phyloP scores from a whole-genome alignment of 2,797 vertebrate species.

The Eutrigla gurnardus region DNA sequence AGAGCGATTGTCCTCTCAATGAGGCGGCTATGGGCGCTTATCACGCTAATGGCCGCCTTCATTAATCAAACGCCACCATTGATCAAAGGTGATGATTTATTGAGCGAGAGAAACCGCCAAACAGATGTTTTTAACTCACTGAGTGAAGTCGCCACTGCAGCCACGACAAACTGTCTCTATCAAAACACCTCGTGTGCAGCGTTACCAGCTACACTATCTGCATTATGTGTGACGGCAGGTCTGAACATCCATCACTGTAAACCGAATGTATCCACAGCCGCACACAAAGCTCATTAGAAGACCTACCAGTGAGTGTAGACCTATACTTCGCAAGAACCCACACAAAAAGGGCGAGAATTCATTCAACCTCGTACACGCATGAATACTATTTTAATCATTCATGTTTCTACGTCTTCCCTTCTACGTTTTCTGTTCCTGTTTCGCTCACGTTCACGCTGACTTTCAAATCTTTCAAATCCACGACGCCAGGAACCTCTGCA shows the following conservation, averaged over 20 bases:
- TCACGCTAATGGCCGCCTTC: constrained; percentile 29
- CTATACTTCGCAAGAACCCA: constrained; percentile 1
- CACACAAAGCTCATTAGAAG: not conserved
- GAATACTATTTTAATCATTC: not conserved
- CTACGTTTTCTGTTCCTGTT: not conserved
- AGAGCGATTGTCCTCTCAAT: constrained; percentile 28
- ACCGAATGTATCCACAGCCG: constrained; percentile 11
- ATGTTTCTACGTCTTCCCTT: not conserved
- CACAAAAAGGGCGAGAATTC: not conserved
- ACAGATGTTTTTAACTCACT: constrained; percentile 15
- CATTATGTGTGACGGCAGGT: not conserved
- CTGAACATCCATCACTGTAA: constrained; percentile 19
- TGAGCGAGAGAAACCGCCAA: constrained; percentile 12
- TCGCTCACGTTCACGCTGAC: too few species aligned
- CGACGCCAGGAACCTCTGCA: not conserved
- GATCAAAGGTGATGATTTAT: constrained; percentile 31
- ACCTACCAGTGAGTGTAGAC: not conserved
- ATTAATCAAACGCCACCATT: constrained; percentile 43
- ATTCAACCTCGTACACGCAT: not conserved
- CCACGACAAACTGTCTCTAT: not conserved
- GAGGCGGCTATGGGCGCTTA: constrained; percentile 18
- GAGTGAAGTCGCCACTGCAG: constrained; percentile 9
- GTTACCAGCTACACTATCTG: not conserved
- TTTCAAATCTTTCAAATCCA: constrained; percentile 20
- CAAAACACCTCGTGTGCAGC: not conserved